Percentiles rank a stretch among this genome's conserved stretches.
These are phyloP conservation scores for Strigamia maritima DNA, from an alignment of 2,888 invertebrate genomes.

Conservation along the genomic window DNA sequence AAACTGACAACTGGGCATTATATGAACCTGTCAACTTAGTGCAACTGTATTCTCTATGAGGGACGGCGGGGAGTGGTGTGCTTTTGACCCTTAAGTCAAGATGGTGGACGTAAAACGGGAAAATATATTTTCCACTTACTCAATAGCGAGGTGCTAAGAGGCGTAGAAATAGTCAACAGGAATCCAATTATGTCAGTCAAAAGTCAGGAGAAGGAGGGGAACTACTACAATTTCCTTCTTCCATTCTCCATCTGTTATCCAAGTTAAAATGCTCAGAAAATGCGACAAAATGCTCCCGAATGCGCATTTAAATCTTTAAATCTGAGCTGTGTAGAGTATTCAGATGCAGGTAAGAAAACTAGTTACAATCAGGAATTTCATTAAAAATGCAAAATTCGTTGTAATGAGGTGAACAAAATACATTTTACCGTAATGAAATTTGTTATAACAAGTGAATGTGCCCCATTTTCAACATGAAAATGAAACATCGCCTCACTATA, in stretches of 20 bases:
- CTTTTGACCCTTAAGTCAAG: constrained; percentile 27
- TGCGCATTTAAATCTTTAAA: not conserved
- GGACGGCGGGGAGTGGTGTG: not conserved
- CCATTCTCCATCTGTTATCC: not conserved
- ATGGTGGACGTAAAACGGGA: not conserved
- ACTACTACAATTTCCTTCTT: not conserved
- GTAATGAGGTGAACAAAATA: no score
- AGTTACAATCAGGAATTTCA: no score
- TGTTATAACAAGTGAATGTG: no score
- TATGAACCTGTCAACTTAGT: constrained; percentile 32
- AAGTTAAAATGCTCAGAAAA: not conserved
- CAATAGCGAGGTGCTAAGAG: constrained; percentile 30
- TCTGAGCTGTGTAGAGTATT: not conserved
- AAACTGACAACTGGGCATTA: constrained; percentile 30
- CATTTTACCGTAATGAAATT: no score
- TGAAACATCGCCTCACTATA: no score
- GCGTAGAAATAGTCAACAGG: constrained; percentile 39
- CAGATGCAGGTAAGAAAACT: not conserved
- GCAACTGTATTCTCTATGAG: constrained; percentile 21
- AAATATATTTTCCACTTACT: constrained; percentile 34
- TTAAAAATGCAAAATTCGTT: no score
- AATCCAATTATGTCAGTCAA: constrained; percentile 39
- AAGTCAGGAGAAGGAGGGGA: constrained; percentile 1
- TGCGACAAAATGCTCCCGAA: not conserved
- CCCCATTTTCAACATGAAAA: no score